Base-by-base conservation (phyloP, 2,113 vertebrate genomes). In the Urocitellus parryii region DNA sequence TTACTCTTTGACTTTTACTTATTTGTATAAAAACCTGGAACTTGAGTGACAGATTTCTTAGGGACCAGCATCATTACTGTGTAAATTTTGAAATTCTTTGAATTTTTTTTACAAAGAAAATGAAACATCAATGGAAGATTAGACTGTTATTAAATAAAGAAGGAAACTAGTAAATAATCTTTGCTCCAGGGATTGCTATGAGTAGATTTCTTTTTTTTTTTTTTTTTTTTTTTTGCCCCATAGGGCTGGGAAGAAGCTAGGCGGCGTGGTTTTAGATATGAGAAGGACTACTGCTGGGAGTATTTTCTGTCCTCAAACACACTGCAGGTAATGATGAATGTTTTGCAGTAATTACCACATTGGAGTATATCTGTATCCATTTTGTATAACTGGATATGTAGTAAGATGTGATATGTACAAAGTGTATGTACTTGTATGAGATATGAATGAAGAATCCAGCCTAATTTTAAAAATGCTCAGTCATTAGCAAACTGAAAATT, bases 251-350 rank as follows among this genome's bases (percentile, higher is more conserved):
- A 99, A 89, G 99, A 99, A 85, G 99, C 99, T 0, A 99, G 99
- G 39, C 97, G 97, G 0, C 98, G 98, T 48, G 99, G 99, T 13
- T 98, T 98, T 98, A 98, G 99, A 97, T 99, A 96, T 25, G 99
- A 99, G 98, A 99, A 98, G 76, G 99, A 99, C 37, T 99, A 98
- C 96, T 99, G 99, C 98, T 99, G 99, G 99, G 99, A 99, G 0
- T 99, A 99, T 97, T 99, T 99, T 97, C 98, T 99, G 56, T 99
- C 99, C 95, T 98, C 99, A 93, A 99, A 99, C 70, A 99, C 99
- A 0, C 98, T 99, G 25, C 99, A 99, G 99, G 99, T 99, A 99
- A 98, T 42, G 27, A 5, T 77, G 77, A 72, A 24, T 92, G 27
- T 76, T 87, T 81, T 82, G 2, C 16, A 92, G 39, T 61, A 27